Evolutionary conservation across 2,888 invertebrate species (phyloP).

Genomic region (Melitaea athalia): DNA sequence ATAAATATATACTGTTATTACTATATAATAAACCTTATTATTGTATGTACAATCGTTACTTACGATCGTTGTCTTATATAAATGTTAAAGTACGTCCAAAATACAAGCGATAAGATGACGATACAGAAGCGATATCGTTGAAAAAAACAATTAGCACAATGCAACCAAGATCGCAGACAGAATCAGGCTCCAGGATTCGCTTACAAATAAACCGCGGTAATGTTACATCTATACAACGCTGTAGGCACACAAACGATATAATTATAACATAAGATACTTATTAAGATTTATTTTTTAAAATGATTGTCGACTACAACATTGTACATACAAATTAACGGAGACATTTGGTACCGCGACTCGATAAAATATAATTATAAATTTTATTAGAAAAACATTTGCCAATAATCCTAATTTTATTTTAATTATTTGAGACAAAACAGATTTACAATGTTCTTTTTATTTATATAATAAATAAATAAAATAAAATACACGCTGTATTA

Average conservation of each 20-base stretch:
- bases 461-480: too few species aligned
- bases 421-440: too few species aligned
- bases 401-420: too few species aligned
- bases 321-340: constrained; percentile 10
- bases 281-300: constrained; percentile 2
- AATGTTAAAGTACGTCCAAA: not conserved
- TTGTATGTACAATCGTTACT: constrained; percentile 34
- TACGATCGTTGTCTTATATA: constrained; percentile 25
- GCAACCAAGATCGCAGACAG: constrained; percentile 36
- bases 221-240: constrained; percentile 26
- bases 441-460: too few species aligned
- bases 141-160: constrained; percentile 7
- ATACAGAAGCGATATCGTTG: not conserved
- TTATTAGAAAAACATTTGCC: too few species aligned
- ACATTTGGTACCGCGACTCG: not conserved
- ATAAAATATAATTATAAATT: not conserved
- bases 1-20: constrained; percentile 25
- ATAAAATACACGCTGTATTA: too few species aligned
- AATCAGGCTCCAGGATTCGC: constrained; percentile 26
- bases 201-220: constrained; percentile 28
- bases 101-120: not conserved
- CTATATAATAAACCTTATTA: constrained; percentile 23
- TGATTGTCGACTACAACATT: constrained; percentile 11
- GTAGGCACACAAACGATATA: constrained; percentile 7
- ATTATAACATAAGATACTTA: constrained; percentile 2